A percentile compares a stretch with the other conserved stretches of the same genome.
Conservation (phyloP, 2,113 vertebrate genomes). For the Oenanthe melanoleuca region DNA sequence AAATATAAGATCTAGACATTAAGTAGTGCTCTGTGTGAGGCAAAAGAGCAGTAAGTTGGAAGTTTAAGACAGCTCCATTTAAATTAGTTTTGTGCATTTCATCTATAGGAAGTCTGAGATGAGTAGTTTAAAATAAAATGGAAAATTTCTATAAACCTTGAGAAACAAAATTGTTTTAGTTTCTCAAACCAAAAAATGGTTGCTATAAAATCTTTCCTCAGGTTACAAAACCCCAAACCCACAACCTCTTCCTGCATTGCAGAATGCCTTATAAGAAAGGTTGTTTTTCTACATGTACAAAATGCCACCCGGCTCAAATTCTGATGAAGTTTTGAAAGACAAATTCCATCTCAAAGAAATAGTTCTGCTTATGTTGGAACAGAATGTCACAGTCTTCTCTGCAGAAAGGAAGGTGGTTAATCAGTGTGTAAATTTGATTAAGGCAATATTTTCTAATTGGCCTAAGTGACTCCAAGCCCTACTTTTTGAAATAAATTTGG, state of each 20-base stretch:
- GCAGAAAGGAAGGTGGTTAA: not conserved
- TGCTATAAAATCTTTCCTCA: not conserved
- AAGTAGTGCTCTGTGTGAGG: not conserved
- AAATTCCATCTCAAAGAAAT: not conserved
- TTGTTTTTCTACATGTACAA: not conserved
- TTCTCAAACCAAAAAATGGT: not conserved
- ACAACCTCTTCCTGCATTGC: not conserved
- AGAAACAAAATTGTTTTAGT: not conserved
- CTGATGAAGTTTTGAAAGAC: not conserved
- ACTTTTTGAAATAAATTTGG: not conserved
- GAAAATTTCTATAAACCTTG: not conserved
- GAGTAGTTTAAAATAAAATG: not conserved
- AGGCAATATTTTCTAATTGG: not conserved
- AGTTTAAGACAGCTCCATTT: not conserved
- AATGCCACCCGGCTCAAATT: not conserved
- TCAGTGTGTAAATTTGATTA: not conserved
- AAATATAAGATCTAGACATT: not conserved
- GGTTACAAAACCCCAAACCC: accelerated
- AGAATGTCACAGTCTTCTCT: not conserved
- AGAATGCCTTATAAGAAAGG: not conserved
- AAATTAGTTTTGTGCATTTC: not conserved
- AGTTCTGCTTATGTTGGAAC: not conserved
- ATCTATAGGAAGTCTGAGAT: not conserved
- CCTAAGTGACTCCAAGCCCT: not conserved
- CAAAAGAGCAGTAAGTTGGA: not conserved